phyloP scores from a whole-genome alignment of 2,888 invertebrate species.

The Sycophila texana region DNA sequence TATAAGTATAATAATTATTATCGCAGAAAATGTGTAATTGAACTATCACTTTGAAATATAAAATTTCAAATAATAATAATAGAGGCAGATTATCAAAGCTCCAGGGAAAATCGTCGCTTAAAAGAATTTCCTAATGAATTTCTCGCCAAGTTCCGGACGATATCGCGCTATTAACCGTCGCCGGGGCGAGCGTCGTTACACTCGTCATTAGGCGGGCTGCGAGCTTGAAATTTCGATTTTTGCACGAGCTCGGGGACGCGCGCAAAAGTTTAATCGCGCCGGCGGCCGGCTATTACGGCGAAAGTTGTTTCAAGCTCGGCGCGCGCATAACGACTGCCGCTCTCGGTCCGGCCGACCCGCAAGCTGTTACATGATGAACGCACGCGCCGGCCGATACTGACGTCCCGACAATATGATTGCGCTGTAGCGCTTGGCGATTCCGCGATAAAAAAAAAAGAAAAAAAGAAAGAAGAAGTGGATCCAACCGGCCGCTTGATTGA shows the following conservation, averaged over 20 bases:
- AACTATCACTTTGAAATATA: no score
- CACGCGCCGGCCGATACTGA: slow-evolving; percentile 64
- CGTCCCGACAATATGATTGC: slow-evolving; percentile 64
- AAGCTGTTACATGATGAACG: slow-evolving; percentile 69
- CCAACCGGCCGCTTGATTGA: background rate
- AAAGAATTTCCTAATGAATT: no score
- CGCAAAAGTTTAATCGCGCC: background rate
- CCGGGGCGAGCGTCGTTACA: background rate
- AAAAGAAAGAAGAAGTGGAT: no score
- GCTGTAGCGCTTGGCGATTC: slow-evolving; percentile 50
- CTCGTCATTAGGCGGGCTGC: background rate
- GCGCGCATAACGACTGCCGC: slow-evolving; percentile 16
- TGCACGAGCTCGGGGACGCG: background rate
- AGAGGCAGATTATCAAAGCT: no score
- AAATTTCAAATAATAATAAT: no score
- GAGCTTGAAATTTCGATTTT: slow-evolving; percentile 13
- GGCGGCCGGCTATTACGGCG: background rate
- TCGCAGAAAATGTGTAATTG: no score
- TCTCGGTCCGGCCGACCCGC: slow-evolving; percentile 53
- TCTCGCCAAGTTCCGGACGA: no score
- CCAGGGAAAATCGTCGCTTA: no score
- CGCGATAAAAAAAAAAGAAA: slow-evolving; percentile 1
- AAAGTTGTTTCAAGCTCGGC: slow-evolving; percentile 29
- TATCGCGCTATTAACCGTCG: no score
- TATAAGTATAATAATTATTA: no score